Base-by-base conservation (phyloP, 2,888 invertebrate genomes). In the Leptothorax acervorum region DNA sequence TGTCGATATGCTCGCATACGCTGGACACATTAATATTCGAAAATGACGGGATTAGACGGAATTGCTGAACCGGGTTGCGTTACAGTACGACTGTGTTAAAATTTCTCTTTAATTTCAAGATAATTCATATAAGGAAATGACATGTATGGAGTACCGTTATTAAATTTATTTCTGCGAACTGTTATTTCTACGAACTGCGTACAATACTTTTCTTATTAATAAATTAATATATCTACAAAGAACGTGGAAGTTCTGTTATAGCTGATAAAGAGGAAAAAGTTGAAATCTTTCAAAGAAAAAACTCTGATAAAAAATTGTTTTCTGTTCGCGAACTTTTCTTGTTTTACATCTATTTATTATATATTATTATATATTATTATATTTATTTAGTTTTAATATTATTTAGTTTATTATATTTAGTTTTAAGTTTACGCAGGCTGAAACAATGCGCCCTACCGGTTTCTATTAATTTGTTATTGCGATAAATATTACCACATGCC, bases 1-100 rank as follows among this genome's bases (percentile, higher is more conserved):
- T 53, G 48, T 63, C 63, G 35, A 48, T 65, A 68, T 15, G n/a
- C 28, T 28, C 39, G 68, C 65, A 53, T n/a, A 53, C 5, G 6
- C 51, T 12, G 39, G 18, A 28, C 66, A 35, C 39, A 35, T 76
- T 68, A 68, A 76, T 68, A 76, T 68, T 68, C 53, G 53, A 18
- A 76, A 53, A 66, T 66, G 18, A 66, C 28, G 18, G 23, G 0
- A 53, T 66, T 66, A 65, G 18, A 51, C 28, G 11, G 48, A 68
- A 68, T 68, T 12, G 31, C 15, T 15, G 31, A 75, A 9, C n/a
- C 12, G n/a, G 4, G n/a, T 48, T 63, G 62, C 12, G 35, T 74
- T 62, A n/a, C n/a, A 35, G 2, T 28, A 62, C 12, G 35, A 63
- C 2, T n/a, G 35, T 62, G 28, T 31, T 35, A 3, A 65, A 45